phyloP scores from a whole-genome alignment of 2,113 vertebrate species.

The Helogale parvula region DNA sequence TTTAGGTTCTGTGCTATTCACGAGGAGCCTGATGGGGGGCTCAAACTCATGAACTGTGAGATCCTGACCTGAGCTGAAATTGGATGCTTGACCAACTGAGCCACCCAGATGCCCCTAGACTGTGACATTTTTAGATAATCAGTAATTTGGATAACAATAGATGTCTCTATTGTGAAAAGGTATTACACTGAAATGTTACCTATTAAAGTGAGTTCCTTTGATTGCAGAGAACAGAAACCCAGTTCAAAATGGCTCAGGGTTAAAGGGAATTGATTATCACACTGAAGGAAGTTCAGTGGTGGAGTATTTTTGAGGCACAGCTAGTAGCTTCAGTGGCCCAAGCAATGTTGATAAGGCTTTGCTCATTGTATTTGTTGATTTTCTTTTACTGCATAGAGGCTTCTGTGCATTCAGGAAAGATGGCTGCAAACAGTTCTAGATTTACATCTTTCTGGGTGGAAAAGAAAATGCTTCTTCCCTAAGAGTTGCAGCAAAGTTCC shows the following conservation, averaged over 20 bases:
- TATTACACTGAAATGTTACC: not conserved
- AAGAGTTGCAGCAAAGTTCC: not conserved
- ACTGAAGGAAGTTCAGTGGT: conserved; percentile 23
- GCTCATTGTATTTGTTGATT: conserved; percentile 5
- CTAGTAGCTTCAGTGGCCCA: not conserved
- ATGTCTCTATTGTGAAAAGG: not conserved
- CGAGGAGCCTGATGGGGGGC: too few species aligned
- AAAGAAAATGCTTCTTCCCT: not conserved
- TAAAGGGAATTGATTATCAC: not conserved
- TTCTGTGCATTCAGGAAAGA: not conserved
- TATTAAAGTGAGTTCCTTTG: not conserved
- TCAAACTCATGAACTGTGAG: too few species aligned
- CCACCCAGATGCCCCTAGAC: not conserved
- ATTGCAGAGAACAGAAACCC: not conserved
- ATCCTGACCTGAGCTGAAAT: too few species aligned
- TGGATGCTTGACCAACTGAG: too few species aligned
- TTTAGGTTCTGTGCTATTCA: too few species aligned
- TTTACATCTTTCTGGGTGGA: conserved; percentile 11
- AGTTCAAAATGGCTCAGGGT: not conserved
- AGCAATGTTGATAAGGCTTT: conserved; percentile 19
- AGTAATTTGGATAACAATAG: conserved; percentile 27
- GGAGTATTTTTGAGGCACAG: not conserved
- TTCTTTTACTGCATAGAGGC: not conserved
- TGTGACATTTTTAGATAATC: conserved; percentile 29
- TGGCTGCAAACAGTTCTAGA: not conserved